Conservation (phyloP, 2,797 vertebrate genomes). For the Eidolon dupreanum region DNA sequence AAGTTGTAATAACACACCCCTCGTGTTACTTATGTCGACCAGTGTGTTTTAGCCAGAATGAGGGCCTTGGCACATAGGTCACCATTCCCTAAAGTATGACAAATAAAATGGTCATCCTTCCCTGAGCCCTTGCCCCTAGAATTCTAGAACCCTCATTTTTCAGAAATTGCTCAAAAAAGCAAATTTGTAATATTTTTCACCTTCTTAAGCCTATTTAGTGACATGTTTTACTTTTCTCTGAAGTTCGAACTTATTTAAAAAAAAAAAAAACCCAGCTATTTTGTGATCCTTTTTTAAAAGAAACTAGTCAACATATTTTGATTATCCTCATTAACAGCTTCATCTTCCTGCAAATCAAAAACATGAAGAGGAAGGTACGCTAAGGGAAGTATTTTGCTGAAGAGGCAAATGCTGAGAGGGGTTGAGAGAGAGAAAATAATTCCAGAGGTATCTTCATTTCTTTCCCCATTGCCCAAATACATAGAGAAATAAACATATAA, state of each 20-base stretch:
- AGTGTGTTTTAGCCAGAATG: slow-evolving; percentile 29
- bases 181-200: background rate
- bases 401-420: background rate
- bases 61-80: background rate
- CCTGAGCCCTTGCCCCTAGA: background rate
- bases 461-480: background rate
- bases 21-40: slow-evolving; percentile 53
- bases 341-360: slow-evolving; percentile 44
- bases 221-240: background rate
- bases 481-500: background rate
- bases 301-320: background rate
- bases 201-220: background rate
- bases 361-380: background rate
- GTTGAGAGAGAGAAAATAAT: background rate
- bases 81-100: slow-evolving; percentile 52
- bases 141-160: background rate
- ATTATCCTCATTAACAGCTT: background rate
- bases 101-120: background rate
- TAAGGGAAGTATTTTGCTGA: slow-evolving; percentile 13
- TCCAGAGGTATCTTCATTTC: background rate
- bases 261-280: background rate
- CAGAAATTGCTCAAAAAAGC: background rate
- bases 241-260: background rate
- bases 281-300: background rate
- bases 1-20: slow-evolving; percentile 63